These are phyloP conservation scores for Pelochelys cantorii DNA, from an alignment of 2,797 vertebrate species.

Conservation along the genomic window DNA sequence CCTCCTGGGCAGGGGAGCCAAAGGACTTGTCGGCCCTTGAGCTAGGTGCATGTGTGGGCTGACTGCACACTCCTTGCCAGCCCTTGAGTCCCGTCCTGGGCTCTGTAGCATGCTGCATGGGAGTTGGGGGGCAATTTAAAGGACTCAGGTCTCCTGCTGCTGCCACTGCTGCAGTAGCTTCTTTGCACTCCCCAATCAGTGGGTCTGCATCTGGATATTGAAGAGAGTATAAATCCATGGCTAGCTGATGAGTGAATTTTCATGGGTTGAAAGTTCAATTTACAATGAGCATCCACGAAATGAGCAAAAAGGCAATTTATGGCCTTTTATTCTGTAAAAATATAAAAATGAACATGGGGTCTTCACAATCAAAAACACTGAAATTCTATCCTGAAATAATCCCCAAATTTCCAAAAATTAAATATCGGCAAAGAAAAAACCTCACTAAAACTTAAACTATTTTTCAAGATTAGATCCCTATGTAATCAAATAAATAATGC, in stretches of 20 bases:
- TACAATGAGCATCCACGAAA: not conserved
- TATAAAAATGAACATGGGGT: not conserved
- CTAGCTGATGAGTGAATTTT: not conserved
- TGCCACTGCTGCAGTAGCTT: no score
- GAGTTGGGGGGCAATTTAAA: no score
- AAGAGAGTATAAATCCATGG: not conserved
- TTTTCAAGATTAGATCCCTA: not conserved
- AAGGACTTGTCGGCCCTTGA: no score
- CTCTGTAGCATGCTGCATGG: no score
- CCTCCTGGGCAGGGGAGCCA: no score
- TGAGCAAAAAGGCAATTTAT: not conserved
- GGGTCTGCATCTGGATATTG: not conserved
- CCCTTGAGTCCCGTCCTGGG: no score
- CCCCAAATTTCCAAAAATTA: fast-evolving
- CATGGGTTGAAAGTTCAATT: not conserved
- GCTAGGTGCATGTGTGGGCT: no score
- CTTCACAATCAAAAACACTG: not conserved
- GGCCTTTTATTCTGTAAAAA: no score
- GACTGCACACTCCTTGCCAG: no score
- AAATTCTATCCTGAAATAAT: not conserved
- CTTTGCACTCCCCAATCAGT: no score
- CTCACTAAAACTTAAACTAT: not conserved
- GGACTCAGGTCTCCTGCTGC: no score
- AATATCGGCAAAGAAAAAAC: fast-evolving
- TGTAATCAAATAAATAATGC: not conserved